Base-by-base conservation (phyloP, 2,888 invertebrate genomes). In the Orgyia antiqua region DNA sequence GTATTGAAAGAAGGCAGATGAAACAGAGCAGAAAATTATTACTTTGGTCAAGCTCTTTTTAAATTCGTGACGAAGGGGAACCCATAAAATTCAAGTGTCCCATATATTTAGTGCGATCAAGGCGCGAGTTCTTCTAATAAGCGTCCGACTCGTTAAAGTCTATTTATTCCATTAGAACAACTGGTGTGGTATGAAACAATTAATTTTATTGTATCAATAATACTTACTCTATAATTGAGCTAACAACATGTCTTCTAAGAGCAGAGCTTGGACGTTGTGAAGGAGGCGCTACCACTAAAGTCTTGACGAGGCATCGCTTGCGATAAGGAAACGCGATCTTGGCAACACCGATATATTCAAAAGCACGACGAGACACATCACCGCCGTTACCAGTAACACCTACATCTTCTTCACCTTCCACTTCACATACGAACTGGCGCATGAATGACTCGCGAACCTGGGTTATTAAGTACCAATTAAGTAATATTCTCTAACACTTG, bases 381-480 rank as follows among this genome's bases (percentile, higher is more conserved):
- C 54, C 49, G 24, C 42, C 41, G 4, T 23, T 15, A 19, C 43
- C 46, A 33, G 51, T 40, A 10, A 49, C 51, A 1, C 42, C 48
- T 21, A 44, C 75, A 43, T 91, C 91, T 64, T 95, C 95, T 31
- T 95, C 95, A 13, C 92, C 93, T 61, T 95, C 95, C 31, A 93
- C 91, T 64, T 96, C 96, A 54, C 93, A 93, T 1, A 97, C 95
- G 75, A 99, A 99, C 73, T 98, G 98, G 4, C 98, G 90, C 95
- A 99, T 98, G 74, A 99, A 99, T 51, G 98, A 99, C 73, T 99
- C 99, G 21, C 99, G 91, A 2, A 97, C 94, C 91, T 93, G 38
- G 6, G 15, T 15, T 15, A 15, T 15, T 15, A 4, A 6, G 7
- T 17, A 7, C 7, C 7, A 5, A 5, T 17, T 17, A n/a, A 9